phyloP scores from a whole-genome alignment of 2,113 vertebrate genomes.

The Nanorana parkeri region DNA sequence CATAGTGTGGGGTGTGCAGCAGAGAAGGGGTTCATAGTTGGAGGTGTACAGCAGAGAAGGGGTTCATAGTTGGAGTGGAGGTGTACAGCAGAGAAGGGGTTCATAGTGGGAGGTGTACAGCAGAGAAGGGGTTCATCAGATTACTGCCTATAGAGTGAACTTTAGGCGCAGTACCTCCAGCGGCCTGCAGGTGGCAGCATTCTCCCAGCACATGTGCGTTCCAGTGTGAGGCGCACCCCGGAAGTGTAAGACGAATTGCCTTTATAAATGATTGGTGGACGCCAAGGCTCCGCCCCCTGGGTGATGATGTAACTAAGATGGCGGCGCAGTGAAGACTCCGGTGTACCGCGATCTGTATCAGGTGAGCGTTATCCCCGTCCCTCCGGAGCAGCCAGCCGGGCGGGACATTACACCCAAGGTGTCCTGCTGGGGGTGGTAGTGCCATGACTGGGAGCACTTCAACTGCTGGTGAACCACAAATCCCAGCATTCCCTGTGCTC shows the following conservation, averaged over 20 bases:
- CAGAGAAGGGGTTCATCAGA: neutral
- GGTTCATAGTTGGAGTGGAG: no score
- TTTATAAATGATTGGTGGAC: neutral
- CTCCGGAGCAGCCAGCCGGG: no score
- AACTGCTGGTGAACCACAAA: no score
- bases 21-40: neutral
- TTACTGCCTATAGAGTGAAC: no score
- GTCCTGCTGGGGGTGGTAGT: neutral
- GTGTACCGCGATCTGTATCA: no score
- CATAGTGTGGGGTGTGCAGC: neutral
- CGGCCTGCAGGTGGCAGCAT: conserved; percentile 1
- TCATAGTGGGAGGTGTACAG: neutral
- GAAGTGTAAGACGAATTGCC: no score
- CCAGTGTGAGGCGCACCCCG: neutral
- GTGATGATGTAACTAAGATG: neutral
- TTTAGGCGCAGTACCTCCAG: neutral
- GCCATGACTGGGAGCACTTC: no score
- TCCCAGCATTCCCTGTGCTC: no score
- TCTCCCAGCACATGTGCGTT: neutral
- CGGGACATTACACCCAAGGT: no score
- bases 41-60: neutral
- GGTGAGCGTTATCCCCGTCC: neutral
- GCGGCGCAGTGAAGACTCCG: neutral
- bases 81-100: no score
- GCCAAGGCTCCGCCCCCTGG: neutral